Percentiles rank a stretch among this genome's conserved stretches.
These are phyloP conservation scores for Phyllostomus hastatus DNA, from an alignment of 2,113 vertebrate genomes.

Conservation along the genomic window DNA sequence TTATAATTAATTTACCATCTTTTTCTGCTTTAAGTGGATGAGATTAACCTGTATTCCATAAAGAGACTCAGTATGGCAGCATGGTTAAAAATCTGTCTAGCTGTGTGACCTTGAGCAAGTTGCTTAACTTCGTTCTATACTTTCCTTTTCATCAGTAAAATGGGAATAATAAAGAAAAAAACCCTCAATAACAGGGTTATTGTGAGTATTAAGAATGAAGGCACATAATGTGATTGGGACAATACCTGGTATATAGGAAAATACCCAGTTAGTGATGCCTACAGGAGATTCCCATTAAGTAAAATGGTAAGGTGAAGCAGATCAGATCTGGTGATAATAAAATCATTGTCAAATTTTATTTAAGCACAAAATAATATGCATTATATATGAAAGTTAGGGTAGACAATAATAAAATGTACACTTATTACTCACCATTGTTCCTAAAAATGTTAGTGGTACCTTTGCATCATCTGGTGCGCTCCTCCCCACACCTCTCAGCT, in stretches of 20 bases:
- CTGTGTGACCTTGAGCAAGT: neutral
- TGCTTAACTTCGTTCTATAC: neutral
- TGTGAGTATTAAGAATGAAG: neutral
- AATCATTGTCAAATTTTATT: neutral
- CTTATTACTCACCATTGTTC: neutral
- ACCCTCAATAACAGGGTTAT: neutral
- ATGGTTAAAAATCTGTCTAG: neutral
- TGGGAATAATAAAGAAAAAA: neutral
- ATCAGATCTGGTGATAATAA: neutral
- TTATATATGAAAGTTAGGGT: neutral
- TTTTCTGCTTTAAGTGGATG: neutral
- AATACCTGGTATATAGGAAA: neutral
- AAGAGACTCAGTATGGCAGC: neutral
- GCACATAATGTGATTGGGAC: neutral
- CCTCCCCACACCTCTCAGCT: neutral
- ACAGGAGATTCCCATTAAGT: neutral
- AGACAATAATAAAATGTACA: neutral
- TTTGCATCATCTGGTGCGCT: neutral
- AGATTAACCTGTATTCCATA: neutral
- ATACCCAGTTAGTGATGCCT: neutral
- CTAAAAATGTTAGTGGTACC: neutral
- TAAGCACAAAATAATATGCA: neutral
- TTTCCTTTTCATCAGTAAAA: neutral
- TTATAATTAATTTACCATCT: neutral
- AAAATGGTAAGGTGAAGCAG: neutral